Conservation (phyloP, 2,113 vertebrate species). For the Haliaeetus leucogaster region DNA sequence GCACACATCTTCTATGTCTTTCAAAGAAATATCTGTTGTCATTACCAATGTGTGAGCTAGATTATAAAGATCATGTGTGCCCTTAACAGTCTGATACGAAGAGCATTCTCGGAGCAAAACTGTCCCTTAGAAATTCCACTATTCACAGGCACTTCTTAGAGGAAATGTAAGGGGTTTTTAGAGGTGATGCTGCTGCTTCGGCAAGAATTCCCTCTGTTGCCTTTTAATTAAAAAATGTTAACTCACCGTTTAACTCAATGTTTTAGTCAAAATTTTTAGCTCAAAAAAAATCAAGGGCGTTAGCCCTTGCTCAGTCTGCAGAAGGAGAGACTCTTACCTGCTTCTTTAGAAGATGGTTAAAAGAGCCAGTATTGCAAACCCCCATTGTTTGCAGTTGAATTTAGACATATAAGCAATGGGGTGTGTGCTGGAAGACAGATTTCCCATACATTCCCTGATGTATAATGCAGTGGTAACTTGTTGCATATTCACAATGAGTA, state of each 20-base stretch:
- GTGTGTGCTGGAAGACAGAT: neutral
- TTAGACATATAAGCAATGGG: neutral
- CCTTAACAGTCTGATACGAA: neutral
- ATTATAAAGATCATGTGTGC: neutral
- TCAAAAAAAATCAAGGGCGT: neutral
- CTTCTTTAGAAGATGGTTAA: neutral
- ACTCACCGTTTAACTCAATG: neutral
- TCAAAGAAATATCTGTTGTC: neutral
- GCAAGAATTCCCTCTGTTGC: neutral
- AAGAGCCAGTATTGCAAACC: neutral
- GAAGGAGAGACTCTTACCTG: neutral
- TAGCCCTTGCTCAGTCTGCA: neutral
- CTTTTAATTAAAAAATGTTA: neutral
- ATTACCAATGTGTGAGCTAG: neutral
- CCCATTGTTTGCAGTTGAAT: neutral
- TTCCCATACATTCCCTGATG: neutral
- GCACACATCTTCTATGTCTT: accelerated
- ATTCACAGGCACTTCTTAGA: neutral
- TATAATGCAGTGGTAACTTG: neutral
- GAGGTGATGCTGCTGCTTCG: neutral
- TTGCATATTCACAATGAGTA: neutral
- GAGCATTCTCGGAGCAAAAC: neutral
- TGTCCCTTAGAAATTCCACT: neutral
- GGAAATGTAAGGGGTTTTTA: neutral
- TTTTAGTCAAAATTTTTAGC: neutral